Evolutionary conservation across 64 coral and sea anemone genomes (phyloP), one percentile per base, ranked within the genome.

Genomic region (Montipora efflorescens): DNA sequence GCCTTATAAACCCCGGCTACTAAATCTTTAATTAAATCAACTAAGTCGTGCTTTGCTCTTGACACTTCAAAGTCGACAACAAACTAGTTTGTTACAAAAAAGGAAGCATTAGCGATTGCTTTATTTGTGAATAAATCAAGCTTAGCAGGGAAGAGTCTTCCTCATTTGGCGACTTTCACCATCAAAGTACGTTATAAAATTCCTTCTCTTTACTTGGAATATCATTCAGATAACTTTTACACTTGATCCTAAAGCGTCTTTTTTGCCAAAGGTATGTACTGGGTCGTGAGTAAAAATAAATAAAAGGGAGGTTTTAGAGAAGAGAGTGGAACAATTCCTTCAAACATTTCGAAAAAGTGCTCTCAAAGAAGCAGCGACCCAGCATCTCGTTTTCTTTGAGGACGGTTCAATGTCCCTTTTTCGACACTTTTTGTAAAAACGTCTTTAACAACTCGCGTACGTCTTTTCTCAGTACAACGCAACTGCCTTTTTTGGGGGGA

Each of bases 1-100:
- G 82, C 82, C 71, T 86, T 86, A 86, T 50, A 86, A 86, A 86
- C 64, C 82, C 43, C 18, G 46, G 47, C 64, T 50, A 86, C 50
- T 51, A 67, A 86, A 72, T 18, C 18, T 69, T 67, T 86, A 86
- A 86, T 86, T 86, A 14, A 86, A 86, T 86, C 66, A 71, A 22
- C 64, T 50, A 86, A 70, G 36, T 47, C 45, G 8, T 86, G 28
- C 45, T 71, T 86, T 18, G 47, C 18, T 11, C 48, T 71, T 49
- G 18, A 48, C 67, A 86, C 43, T 69, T 48, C 7, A 51, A 46
- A 71, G 82, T 86, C 45, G 66, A 86, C 45, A 86, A 16, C 4
- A 5, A 36, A 43, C 28, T 36, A 46, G 18, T 13, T 70, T 72
- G 48, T 71, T 86, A 69, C 16, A 19, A 51, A 48, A 20, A n/a